A percentile compares a stretch with the other conserved stretches of the same genome.
phyloP scores from a whole-genome alignment of 2,888 invertebrate genomes.

The Ichneumoninae sp. region DNA sequence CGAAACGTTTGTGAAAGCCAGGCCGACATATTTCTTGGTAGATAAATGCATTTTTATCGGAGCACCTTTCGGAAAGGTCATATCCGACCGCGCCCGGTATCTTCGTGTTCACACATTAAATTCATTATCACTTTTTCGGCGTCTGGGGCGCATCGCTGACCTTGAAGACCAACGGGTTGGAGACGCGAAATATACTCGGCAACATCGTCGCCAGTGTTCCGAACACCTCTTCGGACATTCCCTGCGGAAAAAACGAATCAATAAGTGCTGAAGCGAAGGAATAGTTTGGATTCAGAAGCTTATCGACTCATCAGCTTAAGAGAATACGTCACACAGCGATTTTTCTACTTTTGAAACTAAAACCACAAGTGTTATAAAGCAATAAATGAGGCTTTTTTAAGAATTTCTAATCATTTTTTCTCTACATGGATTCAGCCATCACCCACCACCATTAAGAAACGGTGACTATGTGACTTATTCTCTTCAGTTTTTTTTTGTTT shows the following conservation, averaged over 20 bases:
- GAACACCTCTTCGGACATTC: conserved; percentile 93
- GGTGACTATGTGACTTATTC: no score
- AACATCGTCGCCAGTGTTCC: conserved; percentile 93
- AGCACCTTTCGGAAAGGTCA: conserved; percentile 35
- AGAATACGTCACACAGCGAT: no score
- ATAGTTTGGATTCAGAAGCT: neutral
- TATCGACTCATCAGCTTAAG: neutral
- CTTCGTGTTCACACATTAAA: conserved; percentile 23
- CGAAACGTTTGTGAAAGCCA: conserved; percentile 3
- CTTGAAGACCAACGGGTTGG: conserved; percentile 95
- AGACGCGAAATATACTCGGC: conserved; percentile 96
- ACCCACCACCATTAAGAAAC: no score
- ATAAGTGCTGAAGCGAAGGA: conserved; percentile 4
- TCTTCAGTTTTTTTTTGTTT: no score
- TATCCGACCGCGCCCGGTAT: conserved; percentile 24
- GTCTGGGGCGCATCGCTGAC: conserved; percentile 84
- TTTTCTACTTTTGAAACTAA: no score
- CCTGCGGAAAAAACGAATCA: conserved; percentile 84
- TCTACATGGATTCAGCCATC: no score
- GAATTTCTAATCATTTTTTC: no score
- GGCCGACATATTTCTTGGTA: conserved; percentile 35
- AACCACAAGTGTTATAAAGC: no score
- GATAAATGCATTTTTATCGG: conserved; percentile 53
- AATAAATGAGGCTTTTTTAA: no score
- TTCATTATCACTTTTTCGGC: conserved; percentile 80